Conservation (phyloP, 2,888 invertebrate genomes). For the Ophioninae sp. region DNA sequence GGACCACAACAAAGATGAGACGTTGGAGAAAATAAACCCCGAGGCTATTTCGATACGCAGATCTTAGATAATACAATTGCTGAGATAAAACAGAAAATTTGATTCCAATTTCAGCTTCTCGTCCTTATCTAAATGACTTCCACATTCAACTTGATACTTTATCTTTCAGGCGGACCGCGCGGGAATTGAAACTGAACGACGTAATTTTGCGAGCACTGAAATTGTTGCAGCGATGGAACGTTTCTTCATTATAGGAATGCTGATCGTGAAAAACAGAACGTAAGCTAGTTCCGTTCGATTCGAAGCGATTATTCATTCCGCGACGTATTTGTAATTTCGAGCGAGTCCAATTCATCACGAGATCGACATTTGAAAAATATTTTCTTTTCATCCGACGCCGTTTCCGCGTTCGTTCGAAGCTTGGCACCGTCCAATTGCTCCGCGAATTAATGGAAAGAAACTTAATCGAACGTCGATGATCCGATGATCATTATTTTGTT, state of each 20-base stretch:
- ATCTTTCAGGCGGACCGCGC: constrained; percentile 42
- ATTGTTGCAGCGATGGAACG: neutral
- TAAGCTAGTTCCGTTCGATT: neutral
- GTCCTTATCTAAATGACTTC: constrained; percentile 41
- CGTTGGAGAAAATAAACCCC: no score
- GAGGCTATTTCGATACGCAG: no score
- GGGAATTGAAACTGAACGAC: constrained; percentile 35
- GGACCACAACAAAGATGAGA: no score
- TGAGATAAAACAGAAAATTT: neutral
- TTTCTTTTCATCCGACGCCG: neutral
- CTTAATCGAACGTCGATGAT: neutral
- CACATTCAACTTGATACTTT: constrained; percentile 34
- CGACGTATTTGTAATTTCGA: neutral
- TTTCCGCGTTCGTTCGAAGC: neutral
- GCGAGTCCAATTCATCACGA: neutral
- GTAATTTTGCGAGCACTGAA: neutral
- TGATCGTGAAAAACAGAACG: neutral
- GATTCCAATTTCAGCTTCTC: constrained; percentile 2
- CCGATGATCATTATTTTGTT: neutral
- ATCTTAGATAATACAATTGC: neutral
- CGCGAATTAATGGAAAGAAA: neutral
- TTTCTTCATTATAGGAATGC: neutral
- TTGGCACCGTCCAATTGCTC: neutral
- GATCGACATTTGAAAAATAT: neutral
- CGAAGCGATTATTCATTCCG: neutral